Evolutionary conservation across 2,888 invertebrate genomes (phyloP), one percentile per base, ranked within the genome.

Genomic region (Pollenia labialis): DNA sequence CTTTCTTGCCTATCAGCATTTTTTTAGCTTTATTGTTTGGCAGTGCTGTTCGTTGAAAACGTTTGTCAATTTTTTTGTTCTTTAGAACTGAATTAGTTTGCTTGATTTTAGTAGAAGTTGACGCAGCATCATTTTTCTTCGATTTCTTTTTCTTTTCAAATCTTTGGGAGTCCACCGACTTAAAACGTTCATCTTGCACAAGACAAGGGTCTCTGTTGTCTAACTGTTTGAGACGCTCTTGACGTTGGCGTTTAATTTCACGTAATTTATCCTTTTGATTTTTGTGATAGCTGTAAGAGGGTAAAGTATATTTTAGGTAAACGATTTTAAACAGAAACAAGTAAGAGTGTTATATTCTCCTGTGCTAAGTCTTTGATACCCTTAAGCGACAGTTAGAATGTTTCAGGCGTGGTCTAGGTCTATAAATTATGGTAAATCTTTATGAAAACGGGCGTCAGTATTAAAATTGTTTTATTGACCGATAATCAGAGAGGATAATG

Each of bases 111-210:
- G 71, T 12, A 2, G 48, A n/a, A 10, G 50, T 16, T 4, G 18
- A 10, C 4, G 46, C 11, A 12, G 58, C 1, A 16, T 60, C 40
- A 3, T 10, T 54, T 42, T 74, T 84, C 40, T 80, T 68, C 48
- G 72, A 12, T 71, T 85, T 89, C 40, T 89, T 89, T 60, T 90
- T 90, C 62, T 91, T 91, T 58, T 90, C 89, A 69, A 92, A 93
- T 4, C 91, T 90, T 6, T 90, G 82, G 32, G 87, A 85, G 66
- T 92, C 90, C 1, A 93, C 88, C 0, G 88, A 77, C 52, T 91
- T 91, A 52, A 93, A 93, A 1, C 93, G 93, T 12, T 92, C 93
- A 81, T 93, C 93, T 7, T 90, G 87, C 2, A 91, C 87, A 12
- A 92, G 87, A 6, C 88, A 79, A 4, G 89, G 81, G 11, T 90